These are phyloP conservation scores for Drosophila suzukii DNA, from an alignment of 1,140 invertebrate genomes.

Conservation along the genomic window DNA sequence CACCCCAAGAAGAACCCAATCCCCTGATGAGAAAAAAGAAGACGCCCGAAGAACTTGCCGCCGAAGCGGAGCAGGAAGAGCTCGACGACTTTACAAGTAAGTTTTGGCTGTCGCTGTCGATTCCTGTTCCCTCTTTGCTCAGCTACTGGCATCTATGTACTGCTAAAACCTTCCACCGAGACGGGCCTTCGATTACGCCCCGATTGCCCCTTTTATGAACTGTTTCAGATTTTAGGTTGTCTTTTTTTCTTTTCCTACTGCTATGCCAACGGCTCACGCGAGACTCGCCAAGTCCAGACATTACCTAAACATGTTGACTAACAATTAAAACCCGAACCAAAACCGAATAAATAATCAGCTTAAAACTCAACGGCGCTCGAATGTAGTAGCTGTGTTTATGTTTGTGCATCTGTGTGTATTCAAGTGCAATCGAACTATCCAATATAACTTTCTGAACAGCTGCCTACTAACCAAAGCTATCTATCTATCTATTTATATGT, in stretches of 20 bases:
- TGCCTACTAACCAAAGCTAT: conserved; percentile 49
- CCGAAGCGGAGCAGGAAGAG: conserved; percentile 96
- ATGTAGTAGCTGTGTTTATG: conserved; percentile 55
- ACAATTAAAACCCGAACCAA: conserved; percentile 23
- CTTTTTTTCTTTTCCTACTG: conserved; percentile 19
- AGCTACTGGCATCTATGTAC: conserved; percentile 41
- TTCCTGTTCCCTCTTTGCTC: conserved; percentile 17
- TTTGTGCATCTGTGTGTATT: conserved; percentile 56
- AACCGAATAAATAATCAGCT: conserved; percentile 29
- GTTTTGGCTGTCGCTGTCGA: conserved; percentile 76
- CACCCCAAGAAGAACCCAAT: conserved; percentile 93
- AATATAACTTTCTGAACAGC: conserved; percentile 37
- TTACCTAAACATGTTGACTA: conserved; percentile 35
- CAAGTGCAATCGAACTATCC: conserved; percentile 44
- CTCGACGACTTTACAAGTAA: conserved; percentile 99
- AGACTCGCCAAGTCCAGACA: conserved; percentile 18
- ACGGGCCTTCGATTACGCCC: neutral
- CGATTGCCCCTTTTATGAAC: conserved; percentile 40
- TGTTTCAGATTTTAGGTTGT: conserved; percentile 41
- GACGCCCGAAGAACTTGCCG: conserved; percentile 97
- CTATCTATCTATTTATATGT: conserved; percentile 56
- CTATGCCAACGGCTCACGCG: conserved; percentile 15
- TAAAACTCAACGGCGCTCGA: conserved; percentile 52
- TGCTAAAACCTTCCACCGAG: conserved; percentile 29
- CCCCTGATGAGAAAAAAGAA: conserved; percentile 98